Evolutionary conservation across 2,888 invertebrate species (phyloP).

Genomic region (Anorthoa munda): DNA sequence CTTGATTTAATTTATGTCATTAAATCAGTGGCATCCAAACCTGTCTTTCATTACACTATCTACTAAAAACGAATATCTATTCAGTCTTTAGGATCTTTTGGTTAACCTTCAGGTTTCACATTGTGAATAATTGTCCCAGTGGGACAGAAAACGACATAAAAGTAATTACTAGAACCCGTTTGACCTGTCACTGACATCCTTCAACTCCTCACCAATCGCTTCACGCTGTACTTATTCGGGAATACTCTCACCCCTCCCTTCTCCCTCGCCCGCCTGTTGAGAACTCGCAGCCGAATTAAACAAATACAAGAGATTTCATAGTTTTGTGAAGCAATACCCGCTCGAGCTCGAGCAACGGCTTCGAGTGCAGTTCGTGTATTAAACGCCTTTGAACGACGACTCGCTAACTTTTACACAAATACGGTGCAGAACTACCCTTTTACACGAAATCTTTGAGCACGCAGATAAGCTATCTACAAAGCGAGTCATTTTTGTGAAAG

Average conservation of each 20-base stretch:
- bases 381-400: slow-evolving; percentile 2
- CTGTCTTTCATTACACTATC: too few relatives aligned
- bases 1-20: too few relatives aligned
- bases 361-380: slow-evolving; percentile 14
- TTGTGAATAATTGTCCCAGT: not conserved
- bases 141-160: not conserved
- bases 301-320: slow-evolving; percentile 25
- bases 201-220: slow-evolving; percentile 11
- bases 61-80: too few relatives aligned
- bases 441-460: slow-evolving; percentile 44
- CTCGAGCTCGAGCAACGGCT: not conserved
- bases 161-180: not conserved
- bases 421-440: slow-evolving; percentile 43
- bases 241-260: not conserved
- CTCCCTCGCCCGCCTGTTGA: too few relatives aligned
- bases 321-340: slow-evolving; percentile 17
- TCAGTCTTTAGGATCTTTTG: too few relatives aligned
- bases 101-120: not conserved
- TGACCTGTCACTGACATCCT: not conserved
- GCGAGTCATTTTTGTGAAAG: slow-evolving; percentile 57
- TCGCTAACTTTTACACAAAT: not conserved
- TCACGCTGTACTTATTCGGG: not conserved
- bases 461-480: slow-evolving; percentile 61
- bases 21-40: too few relatives aligned
- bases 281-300: slow-evolving; percentile 10